Base-by-base conservation (phyloP, 92 coral and sea anemone species). In the Epizoanthus ramosus region DNA sequence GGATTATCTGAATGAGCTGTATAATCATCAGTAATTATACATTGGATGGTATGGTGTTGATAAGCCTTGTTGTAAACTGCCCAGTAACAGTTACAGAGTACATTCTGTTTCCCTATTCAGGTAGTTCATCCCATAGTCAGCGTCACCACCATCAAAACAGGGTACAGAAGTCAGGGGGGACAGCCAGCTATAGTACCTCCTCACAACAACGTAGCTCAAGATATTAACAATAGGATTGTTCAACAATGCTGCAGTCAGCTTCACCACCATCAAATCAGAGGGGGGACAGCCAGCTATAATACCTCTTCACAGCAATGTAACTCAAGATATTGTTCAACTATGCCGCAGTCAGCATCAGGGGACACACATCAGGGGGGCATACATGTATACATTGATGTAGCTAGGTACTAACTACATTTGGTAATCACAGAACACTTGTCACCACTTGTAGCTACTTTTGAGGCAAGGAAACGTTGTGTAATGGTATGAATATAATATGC, bases 61-160 rank as follows among this genome's bases (percentile, higher is more conserved):
- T 63, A 15, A 8, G 14, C 33, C 47, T 28, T 0, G 8, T 3
- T 16, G 9, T 28, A 6, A 67, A 12, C 16, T 33, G 4, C 8
- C 16, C 72, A 33, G 47, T 33, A 67, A 67, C 21, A 28, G 41
- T 37, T 43, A 53, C 64, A 6, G 7, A 1, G 31, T 28, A 28
- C 2, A 2, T 28, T 28, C 25, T 22, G 25, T 43, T 73, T 23
- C 13, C 61, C 9, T 75, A 84, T 57, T 43, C 86, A 75, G 92
- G 92, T 25, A 80, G 87, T 33, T 87, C 91, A 35, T 85, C 93
- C 21, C 91, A 84, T 65, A 67, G 88, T 65, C 87, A 85, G 8
- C 94, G 87, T 61, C 83, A 85, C 73, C 85, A 92, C 82, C 96
- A 92, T 65, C 86, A 79, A 57, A 73, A 90, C 80, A 37, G 43